A percentile compares a stretch with the other conserved stretches of the same genome.
Conservation (phyloP, 2,113 vertebrate genomes). For the Prionailurus viverrinus region DNA sequence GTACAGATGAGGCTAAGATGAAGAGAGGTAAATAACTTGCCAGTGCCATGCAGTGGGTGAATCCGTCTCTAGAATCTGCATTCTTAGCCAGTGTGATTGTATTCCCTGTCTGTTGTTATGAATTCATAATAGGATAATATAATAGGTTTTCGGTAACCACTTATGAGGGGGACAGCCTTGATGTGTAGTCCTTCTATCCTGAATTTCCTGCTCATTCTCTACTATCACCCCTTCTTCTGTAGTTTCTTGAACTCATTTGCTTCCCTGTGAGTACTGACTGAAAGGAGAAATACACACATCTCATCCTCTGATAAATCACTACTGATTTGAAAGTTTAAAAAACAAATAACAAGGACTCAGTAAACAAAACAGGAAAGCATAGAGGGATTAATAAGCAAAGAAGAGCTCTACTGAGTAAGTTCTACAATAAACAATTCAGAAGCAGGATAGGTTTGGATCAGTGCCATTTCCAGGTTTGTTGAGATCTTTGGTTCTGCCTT, state of each 20-base stretch:
- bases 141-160: background rate
- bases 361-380: constrained; percentile 1
- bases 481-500: background rate
- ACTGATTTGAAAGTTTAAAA: background rate
- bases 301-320: background rate
- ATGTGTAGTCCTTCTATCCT: background rate
- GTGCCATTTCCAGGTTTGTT: background rate
- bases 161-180: background rate
- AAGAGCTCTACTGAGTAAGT: background rate
- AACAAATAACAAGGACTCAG: background rate
- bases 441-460: background rate
- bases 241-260: background rate
- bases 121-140: background rate
- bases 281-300: background rate
- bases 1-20: background rate
- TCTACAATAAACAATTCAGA: background rate
- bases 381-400: background rate
- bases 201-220: background rate
- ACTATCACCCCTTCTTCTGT: background rate
- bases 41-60: background rate
- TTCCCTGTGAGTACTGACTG: background rate
- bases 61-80: background rate
- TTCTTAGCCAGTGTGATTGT: background rate
- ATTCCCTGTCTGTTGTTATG: background rate
- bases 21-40: background rate